Percentiles rank a stretch among this genome's conserved stretches.
Evolutionary conservation across 1,140 invertebrate genomes (phyloP).

Genomic region (Diabrotica virgifera): DNA sequence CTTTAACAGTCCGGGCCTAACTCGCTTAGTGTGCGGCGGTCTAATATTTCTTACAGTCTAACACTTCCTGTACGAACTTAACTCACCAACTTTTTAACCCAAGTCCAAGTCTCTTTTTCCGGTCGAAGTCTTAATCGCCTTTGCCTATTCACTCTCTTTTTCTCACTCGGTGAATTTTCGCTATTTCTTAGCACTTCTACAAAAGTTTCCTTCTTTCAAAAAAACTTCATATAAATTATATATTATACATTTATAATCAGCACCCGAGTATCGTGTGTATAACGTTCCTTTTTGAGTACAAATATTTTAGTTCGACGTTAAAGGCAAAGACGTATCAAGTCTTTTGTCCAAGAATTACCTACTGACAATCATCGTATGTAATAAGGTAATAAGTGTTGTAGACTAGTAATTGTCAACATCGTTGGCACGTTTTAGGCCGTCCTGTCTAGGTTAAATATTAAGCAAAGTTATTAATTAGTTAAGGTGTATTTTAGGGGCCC

Average conservation of each 20-base stretch:
- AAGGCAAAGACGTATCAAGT: constrained; percentile 47
- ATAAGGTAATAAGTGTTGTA: constrained; percentile 20
- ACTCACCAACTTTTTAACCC: constrained; percentile 30
- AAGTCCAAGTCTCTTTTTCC: constrained; percentile 14
- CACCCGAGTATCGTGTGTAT: constrained; percentile 9
- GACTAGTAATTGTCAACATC: constrained; percentile 13
- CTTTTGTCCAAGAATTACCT: constrained; percentile 47
- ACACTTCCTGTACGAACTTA: constrained; percentile 39
- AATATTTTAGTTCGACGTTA: constrained; percentile 38
- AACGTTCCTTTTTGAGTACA: constrained; percentile 20
- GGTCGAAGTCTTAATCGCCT: constrained; percentile 14
- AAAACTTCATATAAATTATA: constrained; percentile 23
- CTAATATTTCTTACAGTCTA: constrained; percentile 35
- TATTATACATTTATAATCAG: constrained; percentile 4
- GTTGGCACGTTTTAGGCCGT: constrained; percentile 30
- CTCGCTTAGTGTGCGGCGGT: constrained; percentile 48
- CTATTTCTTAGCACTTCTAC: constrained; percentile 6
- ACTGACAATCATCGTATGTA: constrained; percentile 44
- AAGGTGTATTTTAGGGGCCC: constrained; percentile 8
- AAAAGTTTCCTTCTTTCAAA: constrained; percentile 23
- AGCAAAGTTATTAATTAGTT: constrained; percentile 4
- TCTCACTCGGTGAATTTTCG: constrained; percentile 16
- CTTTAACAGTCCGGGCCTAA: constrained; percentile 46
- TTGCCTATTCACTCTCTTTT: constrained; percentile 17
- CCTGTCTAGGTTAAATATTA: constrained; percentile 9